phyloP scores from a whole-genome alignment of 2,113 vertebrate genomes.

The Toxotes chatareus region DNA sequence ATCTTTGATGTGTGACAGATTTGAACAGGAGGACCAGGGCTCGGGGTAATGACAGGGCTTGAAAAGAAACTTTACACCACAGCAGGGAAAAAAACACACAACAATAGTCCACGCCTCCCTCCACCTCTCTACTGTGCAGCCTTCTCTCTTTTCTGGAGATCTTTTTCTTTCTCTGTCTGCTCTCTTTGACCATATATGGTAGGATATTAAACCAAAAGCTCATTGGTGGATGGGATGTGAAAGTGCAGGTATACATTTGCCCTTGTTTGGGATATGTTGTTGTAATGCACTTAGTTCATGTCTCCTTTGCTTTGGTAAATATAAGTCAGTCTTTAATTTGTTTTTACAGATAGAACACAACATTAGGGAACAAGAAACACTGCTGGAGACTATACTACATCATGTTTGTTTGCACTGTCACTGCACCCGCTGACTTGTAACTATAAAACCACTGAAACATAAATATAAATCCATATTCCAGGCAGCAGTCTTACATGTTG shows the following conservation, averaged over 20 bases:
- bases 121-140: constrained; percentile 23
- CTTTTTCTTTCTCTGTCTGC: constrained; percentile 18
- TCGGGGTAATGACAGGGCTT: constrained; percentile 60
- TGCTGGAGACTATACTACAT: not conserved
- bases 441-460: not conserved
- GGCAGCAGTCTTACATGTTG: not conserved
- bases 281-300: not conserved
- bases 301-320: not conserved
- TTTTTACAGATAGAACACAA: not conserved
- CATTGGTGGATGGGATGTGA: constrained; percentile 64
- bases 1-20: constrained; percentile 67
- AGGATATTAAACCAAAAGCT: constrained; percentile 58
- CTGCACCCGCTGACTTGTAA: not conserved
- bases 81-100: constrained; percentile 4
- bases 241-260: constrained; percentile 47
- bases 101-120: constrained; percentile 64
- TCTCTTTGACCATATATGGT: constrained; percentile 82
- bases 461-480: not conserved
- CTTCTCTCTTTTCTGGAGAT: constrained; percentile 39
- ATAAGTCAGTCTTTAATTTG: not conserved
- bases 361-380: not conserved
- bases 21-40: constrained; percentile 30
- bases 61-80: constrained; percentile 73
- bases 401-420: not conserved
- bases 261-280: constrained; percentile 34